Evolutionary conservation across 1,140 invertebrate genomes (phyloP).

Genomic region (Drosophila burlai): DNA sequence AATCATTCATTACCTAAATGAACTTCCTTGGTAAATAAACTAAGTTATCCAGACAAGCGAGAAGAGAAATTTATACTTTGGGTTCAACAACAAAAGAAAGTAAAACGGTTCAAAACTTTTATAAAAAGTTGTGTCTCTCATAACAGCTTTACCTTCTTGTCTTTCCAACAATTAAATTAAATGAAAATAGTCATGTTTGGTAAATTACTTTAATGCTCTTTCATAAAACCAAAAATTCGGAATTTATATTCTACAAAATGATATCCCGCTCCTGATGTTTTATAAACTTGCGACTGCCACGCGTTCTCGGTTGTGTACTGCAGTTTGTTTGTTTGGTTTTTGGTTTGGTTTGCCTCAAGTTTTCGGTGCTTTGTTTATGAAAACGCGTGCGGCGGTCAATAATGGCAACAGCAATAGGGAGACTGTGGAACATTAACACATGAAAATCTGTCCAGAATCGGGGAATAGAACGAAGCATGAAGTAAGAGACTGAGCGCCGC

Average conservation of each 20-base stretch:
- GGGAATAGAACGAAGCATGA: slow-evolving; percentile 17
- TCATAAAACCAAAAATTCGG: too few relatives aligned
- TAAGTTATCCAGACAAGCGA: too few relatives aligned
- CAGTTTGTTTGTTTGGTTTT: slow-evolving; percentile 60
- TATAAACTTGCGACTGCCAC: slow-evolving; percentile 44
- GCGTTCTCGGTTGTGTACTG: slow-evolving; percentile 53
- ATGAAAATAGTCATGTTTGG: not conserved
- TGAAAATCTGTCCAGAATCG: slow-evolving; percentile 20
- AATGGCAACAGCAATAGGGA: slow-evolving; percentile 57
- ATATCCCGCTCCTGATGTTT: slow-evolving; percentile 37
- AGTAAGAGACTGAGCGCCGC: not conserved
- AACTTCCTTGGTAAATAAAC: not conserved
- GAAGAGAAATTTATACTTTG: too few relatives aligned
- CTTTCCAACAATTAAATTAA: not conserved
- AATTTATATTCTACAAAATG: not conserved
- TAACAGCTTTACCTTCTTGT: not conserved
- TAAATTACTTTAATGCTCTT: not conserved
- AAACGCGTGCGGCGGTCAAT: slow-evolving; percentile 81
- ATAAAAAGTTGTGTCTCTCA: not conserved
- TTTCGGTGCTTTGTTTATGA: slow-evolving; percentile 69
- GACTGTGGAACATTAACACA: slow-evolving; percentile 37
- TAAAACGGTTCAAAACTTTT: too few relatives aligned
- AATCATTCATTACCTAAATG: not conserved
- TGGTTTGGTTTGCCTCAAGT: slow-evolving; percentile 55
- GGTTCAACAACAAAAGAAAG: too few relatives aligned